These are phyloP conservation scores for Eurytoma californica DNA, from an alignment of 2,888 invertebrate genomes.

Conservation along the genomic window DNA sequence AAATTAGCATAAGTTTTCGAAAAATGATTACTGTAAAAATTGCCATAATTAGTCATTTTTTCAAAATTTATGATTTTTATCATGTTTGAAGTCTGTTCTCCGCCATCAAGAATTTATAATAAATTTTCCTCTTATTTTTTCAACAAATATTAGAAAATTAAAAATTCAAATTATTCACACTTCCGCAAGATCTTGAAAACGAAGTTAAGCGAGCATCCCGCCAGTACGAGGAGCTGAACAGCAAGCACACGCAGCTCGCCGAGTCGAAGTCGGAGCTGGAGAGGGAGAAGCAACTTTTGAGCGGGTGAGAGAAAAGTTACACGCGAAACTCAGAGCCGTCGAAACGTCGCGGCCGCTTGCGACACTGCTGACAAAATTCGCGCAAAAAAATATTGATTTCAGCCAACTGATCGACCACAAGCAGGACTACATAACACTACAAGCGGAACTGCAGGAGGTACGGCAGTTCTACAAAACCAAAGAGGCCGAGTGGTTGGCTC, in stretches of 20 bases:
- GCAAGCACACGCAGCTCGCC: constrained; percentile 88
- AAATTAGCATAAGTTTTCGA: too few species aligned
- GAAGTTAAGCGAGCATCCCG: constrained; percentile 82
- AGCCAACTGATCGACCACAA: constrained; percentile 81
- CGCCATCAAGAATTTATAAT: too few species aligned
- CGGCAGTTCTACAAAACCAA: constrained; percentile 81
- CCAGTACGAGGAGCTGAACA: constrained; percentile 87
- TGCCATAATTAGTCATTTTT: too few species aligned
- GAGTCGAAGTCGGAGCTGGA: constrained; percentile 89
- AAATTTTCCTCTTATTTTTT: too few species aligned
- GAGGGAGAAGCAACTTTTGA: constrained; percentile 87
- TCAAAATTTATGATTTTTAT: too few species aligned
- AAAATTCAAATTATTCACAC: too few species aligned
- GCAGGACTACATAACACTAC: constrained; percentile 79
- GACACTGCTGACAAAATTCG: constrained; percentile 39
- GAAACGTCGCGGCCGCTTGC: not conserved
- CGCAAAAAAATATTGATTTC: constrained; percentile 61
- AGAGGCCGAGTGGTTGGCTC: constrained; percentile 84
- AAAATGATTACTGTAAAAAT: too few species aligned
- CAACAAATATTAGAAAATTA: too few species aligned
- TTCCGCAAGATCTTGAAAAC: constrained; percentile 80
- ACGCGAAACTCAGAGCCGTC: not conserved
- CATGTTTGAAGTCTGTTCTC: too few species aligned
- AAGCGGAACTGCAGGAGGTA: constrained; percentile 81
- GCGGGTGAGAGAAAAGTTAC: constrained; percentile 76